Percentiles rank a stretch among this genome's conserved stretches.
Conservation (phyloP, 2,888 invertebrate species). For the Lydus trimaculatus region DNA sequence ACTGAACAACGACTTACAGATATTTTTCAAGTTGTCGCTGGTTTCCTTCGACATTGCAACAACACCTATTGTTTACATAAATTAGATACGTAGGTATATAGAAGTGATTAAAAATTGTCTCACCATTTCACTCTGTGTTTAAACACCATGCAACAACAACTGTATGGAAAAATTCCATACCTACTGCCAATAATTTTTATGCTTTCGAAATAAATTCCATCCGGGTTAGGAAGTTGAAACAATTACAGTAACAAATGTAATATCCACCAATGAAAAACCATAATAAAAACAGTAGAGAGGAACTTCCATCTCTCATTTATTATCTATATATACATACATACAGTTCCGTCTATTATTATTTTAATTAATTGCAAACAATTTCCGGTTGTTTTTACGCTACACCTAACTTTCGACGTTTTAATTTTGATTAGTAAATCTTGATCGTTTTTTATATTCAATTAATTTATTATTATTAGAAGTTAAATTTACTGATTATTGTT, state of each 20-base stretch:
- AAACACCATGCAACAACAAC: not conserved
- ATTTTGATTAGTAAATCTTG: not conserved
- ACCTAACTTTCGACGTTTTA: conserved; percentile 11
- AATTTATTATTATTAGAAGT: no score
- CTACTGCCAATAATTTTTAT: not conserved
- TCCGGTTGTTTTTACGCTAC: conserved; percentile 51
- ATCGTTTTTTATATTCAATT: no score
- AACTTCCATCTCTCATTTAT: not conserved
- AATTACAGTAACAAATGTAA: not conserved
- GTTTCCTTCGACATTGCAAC: not conserved
- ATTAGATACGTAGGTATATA: no score
- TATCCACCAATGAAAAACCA: not conserved
- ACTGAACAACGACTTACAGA: not conserved
- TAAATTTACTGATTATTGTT: no score
- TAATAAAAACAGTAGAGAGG: not conserved
- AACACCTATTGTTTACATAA: no score
- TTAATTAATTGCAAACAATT: conserved; percentile 52
- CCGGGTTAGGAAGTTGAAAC: not conserved
- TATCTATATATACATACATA: no score
- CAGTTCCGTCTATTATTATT: conserved; percentile 52
- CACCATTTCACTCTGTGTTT: no score
- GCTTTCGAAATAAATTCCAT: not conserved
- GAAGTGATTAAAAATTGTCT: no score
- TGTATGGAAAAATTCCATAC: not conserved
- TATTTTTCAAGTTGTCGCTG: not conserved